Percentiles rank a stretch among this genome's conserved stretches.
Conservation (phyloP, 2,888 invertebrate species). For the Diloba caeruleocephala region DNA sequence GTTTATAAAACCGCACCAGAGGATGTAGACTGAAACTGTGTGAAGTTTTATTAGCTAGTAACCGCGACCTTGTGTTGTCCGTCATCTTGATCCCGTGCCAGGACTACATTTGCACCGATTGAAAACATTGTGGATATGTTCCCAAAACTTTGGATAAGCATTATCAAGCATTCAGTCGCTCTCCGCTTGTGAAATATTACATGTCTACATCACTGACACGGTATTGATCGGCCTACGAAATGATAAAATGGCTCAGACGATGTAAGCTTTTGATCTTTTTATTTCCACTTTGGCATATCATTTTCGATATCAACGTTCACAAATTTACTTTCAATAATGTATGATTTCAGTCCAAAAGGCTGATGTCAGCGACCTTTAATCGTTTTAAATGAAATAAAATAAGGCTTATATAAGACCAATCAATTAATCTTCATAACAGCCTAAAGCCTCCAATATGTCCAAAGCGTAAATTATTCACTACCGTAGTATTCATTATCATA, state of each 20-base stretch:
- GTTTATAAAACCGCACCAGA: constrained; percentile 50
- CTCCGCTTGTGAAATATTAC: constrained; percentile 30
- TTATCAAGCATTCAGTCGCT: constrained; percentile 35
- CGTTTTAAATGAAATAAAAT: constrained; percentile 23
- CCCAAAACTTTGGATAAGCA: constrained; percentile 19
- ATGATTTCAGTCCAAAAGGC: constrained; percentile 5
- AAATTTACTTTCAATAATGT: constrained; percentile 14
- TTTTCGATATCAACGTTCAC: constrained; percentile 14
- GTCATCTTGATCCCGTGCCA: constrained; percentile 71
- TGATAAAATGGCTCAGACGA: constrained; percentile 19
- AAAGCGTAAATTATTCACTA: constrained; percentile 47
- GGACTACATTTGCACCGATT: constrained; percentile 57
- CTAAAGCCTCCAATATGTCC: constrained; percentile 37
- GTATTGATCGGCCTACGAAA: constrained; percentile 27
- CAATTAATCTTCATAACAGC: constrained; percentile 33
- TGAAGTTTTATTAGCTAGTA: constrained; percentile 63
- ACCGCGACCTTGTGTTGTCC: constrained; percentile 73
- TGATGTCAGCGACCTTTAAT: not conserved
- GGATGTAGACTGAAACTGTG: constrained; percentile 35
- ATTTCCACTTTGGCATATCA: constrained; percentile 33
- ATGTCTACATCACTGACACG: constrained; percentile 23
- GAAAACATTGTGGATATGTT: constrained; percentile 26
- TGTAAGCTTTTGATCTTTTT: constrained; percentile 31
- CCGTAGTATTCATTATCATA: constrained; percentile 46
- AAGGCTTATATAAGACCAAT: constrained; percentile 24